Base-by-base conservation (phyloP, 2,113 vertebrate species). In the Hydrolagus affinis region DNA sequence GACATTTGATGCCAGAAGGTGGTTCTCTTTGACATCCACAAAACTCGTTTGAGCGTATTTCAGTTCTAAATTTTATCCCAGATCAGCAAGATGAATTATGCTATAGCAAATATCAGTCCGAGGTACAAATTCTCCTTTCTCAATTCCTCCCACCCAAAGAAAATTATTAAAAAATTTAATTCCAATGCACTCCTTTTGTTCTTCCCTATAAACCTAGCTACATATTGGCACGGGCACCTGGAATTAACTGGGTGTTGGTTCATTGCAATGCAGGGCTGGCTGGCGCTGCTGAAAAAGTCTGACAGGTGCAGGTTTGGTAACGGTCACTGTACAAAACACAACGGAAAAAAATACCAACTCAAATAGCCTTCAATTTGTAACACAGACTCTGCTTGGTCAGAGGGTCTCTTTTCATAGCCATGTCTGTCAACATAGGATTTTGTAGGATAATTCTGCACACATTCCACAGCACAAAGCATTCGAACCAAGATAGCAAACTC, bases 381-480 rank as follows among this genome's bases (percentile, higher is more conserved):
- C 91, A 91, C 89, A 89, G 89, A 93, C 89, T 90, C 90, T 92
- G 90, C 86, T 93, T 90, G 93, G 90, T 90, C 90, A 90, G 87
- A 86, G 60, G 25, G 88, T 83, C 91, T 87, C 91, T 92, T 91
- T 87, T 90, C 91, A 92, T 92, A 92, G 94, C 90, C 89, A 89
- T 86, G 89, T 94, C 94, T 94, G 92, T 96, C 95, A 95, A 88
- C 94, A 91, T 86, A 0, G 93, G 90, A 91, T 91, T 91, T 89
- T 85, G 57, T 87, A 4, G 89, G 94, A 95, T 96, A 94, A 94
- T 89, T 88, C 88, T 15, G 86, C 88, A 89, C 86, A 87, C 93
- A 94, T 95, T 94, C 92, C 93, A 90, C 86, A 88, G 89, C 90
- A 89, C 89, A 89, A 92, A 94, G 89, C 91, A 90, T 93, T 92